phyloP scores from a whole-genome alignment of 1,140 invertebrate genomes.

The Drosophila bifasciata region DNA sequence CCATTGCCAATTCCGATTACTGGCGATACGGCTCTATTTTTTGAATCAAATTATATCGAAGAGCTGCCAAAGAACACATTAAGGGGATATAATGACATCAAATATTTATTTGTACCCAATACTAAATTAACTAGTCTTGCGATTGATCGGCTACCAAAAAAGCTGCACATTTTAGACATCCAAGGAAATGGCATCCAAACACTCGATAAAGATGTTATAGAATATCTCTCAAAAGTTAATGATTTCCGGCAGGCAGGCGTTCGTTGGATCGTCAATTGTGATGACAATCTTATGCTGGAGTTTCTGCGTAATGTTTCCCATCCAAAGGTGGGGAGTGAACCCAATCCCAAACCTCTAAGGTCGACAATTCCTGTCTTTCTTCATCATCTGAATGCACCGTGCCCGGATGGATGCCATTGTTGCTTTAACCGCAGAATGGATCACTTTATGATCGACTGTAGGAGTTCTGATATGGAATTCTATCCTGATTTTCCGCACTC shows the following conservation, averaged over 20 bases:
- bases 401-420: slow-evolving; percentile 15
- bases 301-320: background rate
- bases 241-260: slow-evolving; percentile 18
- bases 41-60: background rate
- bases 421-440: background rate
- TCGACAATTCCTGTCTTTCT: background rate
- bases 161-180: slow-evolving; percentile 4
- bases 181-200: background rate
- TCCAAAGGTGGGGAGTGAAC: too few species aligned
- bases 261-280: slow-evolving; percentile 17
- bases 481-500: background rate
- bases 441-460: slow-evolving; percentile 13
- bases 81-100: slow-evolving; percentile 3
- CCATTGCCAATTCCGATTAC: slow-evolving; percentile 7
- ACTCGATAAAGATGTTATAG: background rate
- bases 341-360: too few species aligned
- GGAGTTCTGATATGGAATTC: background rate
- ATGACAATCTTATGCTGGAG: background rate
- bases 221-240: background rate
- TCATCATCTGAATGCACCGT: background rate
- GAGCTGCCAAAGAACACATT: background rate
- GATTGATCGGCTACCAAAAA: background rate
- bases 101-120: slow-evolving; percentile 5
- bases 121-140: background rate
- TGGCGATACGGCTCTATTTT: background rate